Evolutionary conservation across 2,888 invertebrate genomes (phyloP).

Genomic region (Blastobasis lacticolella): DNA sequence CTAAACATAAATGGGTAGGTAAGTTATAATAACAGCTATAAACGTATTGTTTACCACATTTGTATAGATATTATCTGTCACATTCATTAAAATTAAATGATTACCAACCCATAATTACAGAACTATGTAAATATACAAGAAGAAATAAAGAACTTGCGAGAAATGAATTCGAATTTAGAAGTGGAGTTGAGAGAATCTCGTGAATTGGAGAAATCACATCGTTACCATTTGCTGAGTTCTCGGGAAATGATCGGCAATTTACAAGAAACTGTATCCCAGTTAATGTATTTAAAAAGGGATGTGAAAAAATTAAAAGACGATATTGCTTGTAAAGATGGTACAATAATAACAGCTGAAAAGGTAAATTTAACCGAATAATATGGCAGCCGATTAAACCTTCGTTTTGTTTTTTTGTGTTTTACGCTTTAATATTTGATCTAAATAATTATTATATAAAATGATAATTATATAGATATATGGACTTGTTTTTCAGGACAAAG

Average conservation of each 20-base stretch:
- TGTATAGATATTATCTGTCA: too few species aligned
- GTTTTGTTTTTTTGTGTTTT: background rate
- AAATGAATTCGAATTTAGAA: conserved; percentile 46
- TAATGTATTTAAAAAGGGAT: conserved; percentile 58
- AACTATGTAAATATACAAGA: conserved; percentile 45
- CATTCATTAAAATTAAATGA: background rate
- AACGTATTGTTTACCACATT: background rate
- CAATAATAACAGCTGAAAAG: conserved; percentile 39
- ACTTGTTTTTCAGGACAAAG: conserved; percentile 43
- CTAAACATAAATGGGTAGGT: conserved; percentile 56
- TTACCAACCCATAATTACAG: conserved; percentile 19
- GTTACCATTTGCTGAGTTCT: conserved; percentile 52
- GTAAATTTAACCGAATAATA: conserved; percentile 19
- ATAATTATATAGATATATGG: background rate
- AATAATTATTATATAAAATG: too few species aligned
- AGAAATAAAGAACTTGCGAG: conserved; percentile 44
- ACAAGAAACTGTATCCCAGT: conserved; percentile 60
- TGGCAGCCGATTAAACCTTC: background rate
- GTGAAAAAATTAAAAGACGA: conserved; percentile 53
- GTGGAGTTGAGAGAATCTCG: conserved; percentile 47
- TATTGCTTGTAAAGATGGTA: conserved; percentile 34
- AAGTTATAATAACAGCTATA: background rate
- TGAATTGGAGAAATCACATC: conserved; percentile 60
- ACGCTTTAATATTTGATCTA: background rate
- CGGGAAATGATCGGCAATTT: conserved; percentile 63